Conservation (phyloP, 2,888 invertebrate genomes). For the Acanthosepion esculentum region DNA sequence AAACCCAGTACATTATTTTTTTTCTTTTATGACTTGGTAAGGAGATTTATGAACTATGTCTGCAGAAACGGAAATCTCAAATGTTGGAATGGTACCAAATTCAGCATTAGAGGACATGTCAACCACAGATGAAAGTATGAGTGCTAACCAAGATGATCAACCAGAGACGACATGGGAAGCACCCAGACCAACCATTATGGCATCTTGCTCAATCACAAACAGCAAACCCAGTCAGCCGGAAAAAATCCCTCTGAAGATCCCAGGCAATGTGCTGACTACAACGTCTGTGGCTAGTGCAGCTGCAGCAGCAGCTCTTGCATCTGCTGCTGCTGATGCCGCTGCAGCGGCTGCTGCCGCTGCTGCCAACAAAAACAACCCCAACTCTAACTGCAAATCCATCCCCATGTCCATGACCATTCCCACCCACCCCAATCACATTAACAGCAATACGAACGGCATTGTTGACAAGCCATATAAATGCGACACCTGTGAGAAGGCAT, state of each 20-base stretch:
- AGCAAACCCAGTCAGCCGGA: conserved; percentile 2
- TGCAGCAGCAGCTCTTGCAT: background rate
- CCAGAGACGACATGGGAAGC: background rate
- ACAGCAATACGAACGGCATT: background rate
- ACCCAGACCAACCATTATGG: background rate
- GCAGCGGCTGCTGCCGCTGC: background rate
- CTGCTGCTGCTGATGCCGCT: conserved; percentile 24
- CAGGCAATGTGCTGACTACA: background rate
- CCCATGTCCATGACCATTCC: too few species aligned
- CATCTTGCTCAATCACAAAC: background rate
- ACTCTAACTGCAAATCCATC: too few species aligned
- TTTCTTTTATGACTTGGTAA: background rate
- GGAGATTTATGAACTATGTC: background rate
- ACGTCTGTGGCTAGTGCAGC: conserved; percentile 42
- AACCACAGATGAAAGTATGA: conserved; percentile 25
- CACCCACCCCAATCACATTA: background rate
- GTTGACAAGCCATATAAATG: background rate
- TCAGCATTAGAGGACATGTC: conserved; percentile 38
- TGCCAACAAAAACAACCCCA: background rate
- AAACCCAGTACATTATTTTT: background rate
- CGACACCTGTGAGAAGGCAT: conserved; percentile 38
- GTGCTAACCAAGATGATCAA: conserved; percentile 35
- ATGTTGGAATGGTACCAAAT: background rate
- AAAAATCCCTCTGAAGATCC: conserved; percentile 1
- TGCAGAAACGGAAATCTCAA: conserved; percentile 33